Evolutionary conservation across 1,140 invertebrate species (phyloP).

Genomic region (Pseudoatta argentina): DNA sequence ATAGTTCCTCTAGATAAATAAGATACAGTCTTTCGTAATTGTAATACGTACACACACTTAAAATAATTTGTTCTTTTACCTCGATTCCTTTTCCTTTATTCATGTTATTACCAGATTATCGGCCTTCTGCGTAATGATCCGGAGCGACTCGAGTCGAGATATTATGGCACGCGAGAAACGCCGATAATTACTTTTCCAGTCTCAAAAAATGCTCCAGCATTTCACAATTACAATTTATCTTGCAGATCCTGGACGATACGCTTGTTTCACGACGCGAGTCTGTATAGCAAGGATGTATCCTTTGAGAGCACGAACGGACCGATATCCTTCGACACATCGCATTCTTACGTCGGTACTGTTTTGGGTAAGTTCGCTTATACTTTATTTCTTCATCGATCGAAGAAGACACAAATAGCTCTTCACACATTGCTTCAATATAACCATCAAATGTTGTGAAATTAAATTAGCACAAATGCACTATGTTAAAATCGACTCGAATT

Average conservation of each 20-base stretch:
- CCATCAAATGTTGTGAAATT: not conserved
- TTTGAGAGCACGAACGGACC: conserved; percentile 92
- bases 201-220: not conserved
- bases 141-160: not conserved
- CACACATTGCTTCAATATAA: not conserved
- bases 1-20: not conserved
- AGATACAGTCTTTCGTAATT: conserved; percentile 22
- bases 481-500: not conserved
- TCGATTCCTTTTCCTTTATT: conserved; percentile 18
- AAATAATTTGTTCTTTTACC: not conserved
- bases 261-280: conserved; percentile 90
- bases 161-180: conserved; percentile 5
- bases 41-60: not conserved
- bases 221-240: conserved; percentile 74
- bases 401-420: not conserved
- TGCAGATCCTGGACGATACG: conserved; percentile 92
- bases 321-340: conserved; percentile 91
- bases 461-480: not conserved
- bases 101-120: conserved; percentile 49
- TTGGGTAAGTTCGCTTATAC: conserved; percentile 88
- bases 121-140: conserved; percentile 31
- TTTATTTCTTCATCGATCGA: not conserved
- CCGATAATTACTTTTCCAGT: conserved; percentile 33
- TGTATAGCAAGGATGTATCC: conserved; percentile 93
- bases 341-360: conserved; percentile 92